phyloP scores from a whole-genome alignment of 2,113 vertebrate genomes.

The Scartelaos histophorus region DNA sequence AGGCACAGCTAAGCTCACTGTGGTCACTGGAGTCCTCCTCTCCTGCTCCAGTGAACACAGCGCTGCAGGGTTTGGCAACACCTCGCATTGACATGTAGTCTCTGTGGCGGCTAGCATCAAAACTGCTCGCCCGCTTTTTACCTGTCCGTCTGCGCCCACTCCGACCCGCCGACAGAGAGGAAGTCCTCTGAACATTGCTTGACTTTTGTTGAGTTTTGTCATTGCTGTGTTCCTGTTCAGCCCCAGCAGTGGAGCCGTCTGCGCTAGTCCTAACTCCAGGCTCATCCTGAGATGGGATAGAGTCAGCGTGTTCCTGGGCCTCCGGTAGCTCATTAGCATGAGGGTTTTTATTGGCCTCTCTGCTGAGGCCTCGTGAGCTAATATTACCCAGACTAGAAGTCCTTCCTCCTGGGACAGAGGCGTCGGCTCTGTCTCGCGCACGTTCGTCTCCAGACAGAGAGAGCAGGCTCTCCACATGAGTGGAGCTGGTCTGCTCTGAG shows the following conservation, averaged over 20 bases:
- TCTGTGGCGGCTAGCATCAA: conserved; percentile 92
- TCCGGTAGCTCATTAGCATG: conserved; percentile 89
- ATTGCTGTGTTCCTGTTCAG: conserved; percentile 68
- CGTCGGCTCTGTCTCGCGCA: conserved; percentile 73
- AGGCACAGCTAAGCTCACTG: conserved; percentile 93
- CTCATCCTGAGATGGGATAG: conserved; percentile 48
- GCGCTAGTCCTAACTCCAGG: conserved; percentile 52
- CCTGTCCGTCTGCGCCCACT: conserved; percentile 82
- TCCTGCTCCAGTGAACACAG: conserved; percentile 80
- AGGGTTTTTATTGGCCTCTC: conserved; percentile 97
- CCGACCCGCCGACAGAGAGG: conserved; percentile 65
- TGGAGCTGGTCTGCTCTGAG: conserved; percentile 96
- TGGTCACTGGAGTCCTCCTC: conserved; percentile 97
- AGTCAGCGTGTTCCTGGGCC: conserved; percentile 40
- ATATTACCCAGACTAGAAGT: conserved; percentile 76
- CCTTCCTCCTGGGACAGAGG: conserved; percentile 75
- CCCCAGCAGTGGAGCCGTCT: conserved; percentile 53
- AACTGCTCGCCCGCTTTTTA: conserved; percentile 97
- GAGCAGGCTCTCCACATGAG: conserved; percentile 90
- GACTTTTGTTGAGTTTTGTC: conserved; percentile 82
- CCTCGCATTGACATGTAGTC: conserved; percentile 87
- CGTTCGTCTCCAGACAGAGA: conserved; percentile 86
- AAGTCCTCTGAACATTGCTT: conserved; percentile 81
- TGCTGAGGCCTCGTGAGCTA: conserved; percentile 72
- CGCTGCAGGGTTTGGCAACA: conserved; percentile 88